phyloP scores from a whole-genome alignment of 2,797 vertebrate genomes.

The Microctenopoma steveboyesi region DNA sequence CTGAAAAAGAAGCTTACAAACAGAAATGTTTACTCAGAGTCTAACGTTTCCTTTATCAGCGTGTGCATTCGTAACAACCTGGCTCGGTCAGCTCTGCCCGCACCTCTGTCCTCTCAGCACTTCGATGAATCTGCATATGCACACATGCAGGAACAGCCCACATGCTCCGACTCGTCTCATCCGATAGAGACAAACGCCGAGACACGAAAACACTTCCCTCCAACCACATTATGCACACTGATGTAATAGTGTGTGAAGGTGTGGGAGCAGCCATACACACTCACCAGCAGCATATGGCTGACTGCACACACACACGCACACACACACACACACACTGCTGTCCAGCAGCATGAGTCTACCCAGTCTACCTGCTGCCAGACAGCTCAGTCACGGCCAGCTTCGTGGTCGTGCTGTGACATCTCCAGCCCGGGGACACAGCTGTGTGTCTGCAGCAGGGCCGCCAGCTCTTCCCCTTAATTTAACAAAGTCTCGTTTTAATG shows the following conservation, averaged over 20 bases:
- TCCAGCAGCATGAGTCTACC: constrained; percentile 15
- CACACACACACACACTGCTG: background rate
- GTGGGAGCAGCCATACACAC: constrained; percentile 10
- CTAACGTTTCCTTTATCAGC: too few relatives aligned
- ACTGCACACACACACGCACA: constrained; percentile 9
- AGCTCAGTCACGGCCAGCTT: constrained; percentile 19
- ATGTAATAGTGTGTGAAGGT: constrained; percentile 5
- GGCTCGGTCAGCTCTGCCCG: background rate
- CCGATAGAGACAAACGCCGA: background rate
- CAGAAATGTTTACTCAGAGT: background rate
- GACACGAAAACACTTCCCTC: background rate
- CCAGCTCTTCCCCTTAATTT: constrained; percentile 13
- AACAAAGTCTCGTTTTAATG: constrained; percentile 1
- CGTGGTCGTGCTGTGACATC: constrained; percentile 43
- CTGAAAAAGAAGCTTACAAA: background rate
- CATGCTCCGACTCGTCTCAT: background rate
- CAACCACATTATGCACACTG: too few relatives aligned
- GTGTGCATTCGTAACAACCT: background rate
- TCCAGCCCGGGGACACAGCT: constrained; percentile 34
- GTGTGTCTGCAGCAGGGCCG: constrained; percentile 24
- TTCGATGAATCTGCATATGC: constrained; percentile 18
- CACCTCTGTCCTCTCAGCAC: background rate
- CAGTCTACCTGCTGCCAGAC: constrained; percentile 50
- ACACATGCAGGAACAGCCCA: background rate
- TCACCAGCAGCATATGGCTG: constrained; percentile 28